A percentile compares a stretch with the other conserved stretches of the same genome.
phyloP scores from a whole-genome alignment of 2,797 vertebrate species.

The Semaprochilodus insignis region DNA sequence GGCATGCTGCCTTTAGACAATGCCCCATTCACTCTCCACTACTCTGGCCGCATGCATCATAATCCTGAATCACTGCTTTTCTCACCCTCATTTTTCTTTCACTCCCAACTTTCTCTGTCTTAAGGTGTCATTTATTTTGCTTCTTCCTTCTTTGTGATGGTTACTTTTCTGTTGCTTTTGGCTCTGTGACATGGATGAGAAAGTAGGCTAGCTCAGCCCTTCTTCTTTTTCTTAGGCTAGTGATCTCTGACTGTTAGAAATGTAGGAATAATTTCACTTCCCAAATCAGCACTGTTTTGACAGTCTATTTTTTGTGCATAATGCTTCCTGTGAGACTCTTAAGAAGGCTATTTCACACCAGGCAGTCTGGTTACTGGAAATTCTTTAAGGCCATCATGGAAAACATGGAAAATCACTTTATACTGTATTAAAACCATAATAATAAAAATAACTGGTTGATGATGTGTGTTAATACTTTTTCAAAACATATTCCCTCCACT shows the following conservation, averaged over 20 bases:
- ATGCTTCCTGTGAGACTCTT: neutral
- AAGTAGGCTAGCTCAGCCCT: neutral
- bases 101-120: neutral
- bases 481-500: too few species aligned
- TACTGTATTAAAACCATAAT: too few species aligned
- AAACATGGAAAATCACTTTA: too few species aligned
- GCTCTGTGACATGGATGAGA: neutral
- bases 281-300: neutral
- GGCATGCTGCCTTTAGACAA: slow-evolving; percentile 19
- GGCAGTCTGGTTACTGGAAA: too few species aligned
- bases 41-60: neutral
- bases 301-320: neutral
- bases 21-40: slow-evolving; percentile 32
- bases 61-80: neutral
- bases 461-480: too few species aligned
- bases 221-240: slow-evolving; percentile 3
- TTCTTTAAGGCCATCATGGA: neutral
- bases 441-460: too few species aligned
- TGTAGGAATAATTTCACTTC: neutral
- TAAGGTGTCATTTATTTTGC: neutral
- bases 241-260: neutral
- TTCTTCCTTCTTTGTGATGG: neutral
- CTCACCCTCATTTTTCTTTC: neutral
- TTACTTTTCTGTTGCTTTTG: neutral
- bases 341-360: neutral